phyloP scores from a whole-genome alignment of 2,797 vertebrate genomes.

The Rhincodon typus region DNA sequence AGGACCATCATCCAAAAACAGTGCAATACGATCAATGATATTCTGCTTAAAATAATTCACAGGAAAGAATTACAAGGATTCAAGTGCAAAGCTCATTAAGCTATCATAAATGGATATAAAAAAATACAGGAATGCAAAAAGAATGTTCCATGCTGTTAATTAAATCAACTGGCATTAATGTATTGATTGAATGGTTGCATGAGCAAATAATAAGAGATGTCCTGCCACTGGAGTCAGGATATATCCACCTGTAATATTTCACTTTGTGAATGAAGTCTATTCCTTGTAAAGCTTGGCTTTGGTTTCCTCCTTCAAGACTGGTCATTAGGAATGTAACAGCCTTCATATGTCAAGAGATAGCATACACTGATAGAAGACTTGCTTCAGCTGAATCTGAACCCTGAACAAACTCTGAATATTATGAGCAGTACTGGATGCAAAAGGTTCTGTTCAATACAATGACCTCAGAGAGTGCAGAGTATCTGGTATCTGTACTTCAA shows the following conservation, averaged over 20 bases:
- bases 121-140: not conserved
- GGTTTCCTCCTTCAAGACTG: not conserved
- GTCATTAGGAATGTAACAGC: not conserved
- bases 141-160: not conserved
- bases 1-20: no score
- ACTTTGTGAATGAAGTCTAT: not conserved
- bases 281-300: not conserved
- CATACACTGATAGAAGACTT: not conserved
- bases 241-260: not conserved
- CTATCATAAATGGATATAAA: not conserved
- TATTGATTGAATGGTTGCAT: not conserved
- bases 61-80: no score
- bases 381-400: not conserved
- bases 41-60: no score
- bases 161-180: not conserved
- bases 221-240: not conserved
- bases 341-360: not conserved
- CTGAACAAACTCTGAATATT: not conserved
- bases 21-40: no score
- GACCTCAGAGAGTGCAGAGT: not conserved
- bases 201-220: not conserved
- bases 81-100: not conserved
- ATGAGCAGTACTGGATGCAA: not conserved
- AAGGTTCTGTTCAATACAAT: not conserved
- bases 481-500: not conserved